Conservation (phyloP, 2,888 invertebrate species). For the Cheilosia scutellata region DNA sequence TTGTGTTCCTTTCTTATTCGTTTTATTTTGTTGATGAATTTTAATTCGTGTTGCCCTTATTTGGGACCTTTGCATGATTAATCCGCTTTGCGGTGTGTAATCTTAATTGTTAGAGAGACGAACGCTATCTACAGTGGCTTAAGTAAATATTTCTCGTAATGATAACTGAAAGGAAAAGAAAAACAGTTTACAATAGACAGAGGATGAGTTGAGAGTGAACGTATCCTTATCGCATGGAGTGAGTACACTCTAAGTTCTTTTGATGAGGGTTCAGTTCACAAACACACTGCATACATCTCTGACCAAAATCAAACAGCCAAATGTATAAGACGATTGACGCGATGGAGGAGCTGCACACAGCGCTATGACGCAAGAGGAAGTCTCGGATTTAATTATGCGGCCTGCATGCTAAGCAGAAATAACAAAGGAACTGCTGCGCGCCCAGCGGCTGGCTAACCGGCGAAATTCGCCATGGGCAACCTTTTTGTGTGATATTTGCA, state of each 20-base stretch:
- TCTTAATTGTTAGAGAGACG: constrained; percentile 67
- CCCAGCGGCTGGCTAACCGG: background rate
- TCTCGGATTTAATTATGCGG: constrained; percentile 53
- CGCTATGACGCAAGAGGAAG: constrained; percentile 57
- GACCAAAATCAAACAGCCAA: constrained; percentile 48
- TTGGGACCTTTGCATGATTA: constrained; percentile 71
- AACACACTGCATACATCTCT: constrained; percentile 10
- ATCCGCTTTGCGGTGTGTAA: constrained; percentile 69
- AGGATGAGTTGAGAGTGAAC: constrained; percentile 40
- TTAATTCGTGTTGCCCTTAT: constrained; percentile 72
- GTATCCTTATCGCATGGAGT: constrained; percentile 58
- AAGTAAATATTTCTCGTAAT: constrained; percentile 67
- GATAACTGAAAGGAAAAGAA: constrained; percentile 40
- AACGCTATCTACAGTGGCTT: constrained; percentile 73
- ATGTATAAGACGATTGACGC: too few species aligned
- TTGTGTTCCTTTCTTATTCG: constrained; percentile 18
- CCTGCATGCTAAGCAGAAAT: constrained; percentile 52
- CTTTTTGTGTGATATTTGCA: constrained; percentile 11
- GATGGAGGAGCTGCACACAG: background rate
- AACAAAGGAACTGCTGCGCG: constrained; percentile 11
- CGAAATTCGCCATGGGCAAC: background rate
- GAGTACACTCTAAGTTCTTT: constrained; percentile 29
- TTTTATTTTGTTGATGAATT: constrained; percentile 52
- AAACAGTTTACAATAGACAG: constrained; percentile 42
- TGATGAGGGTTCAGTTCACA: constrained; percentile 50